Evolutionary conservation across 2,797 vertebrate species (phyloP).

Genomic region (Sebastes trivittatus): DNA sequence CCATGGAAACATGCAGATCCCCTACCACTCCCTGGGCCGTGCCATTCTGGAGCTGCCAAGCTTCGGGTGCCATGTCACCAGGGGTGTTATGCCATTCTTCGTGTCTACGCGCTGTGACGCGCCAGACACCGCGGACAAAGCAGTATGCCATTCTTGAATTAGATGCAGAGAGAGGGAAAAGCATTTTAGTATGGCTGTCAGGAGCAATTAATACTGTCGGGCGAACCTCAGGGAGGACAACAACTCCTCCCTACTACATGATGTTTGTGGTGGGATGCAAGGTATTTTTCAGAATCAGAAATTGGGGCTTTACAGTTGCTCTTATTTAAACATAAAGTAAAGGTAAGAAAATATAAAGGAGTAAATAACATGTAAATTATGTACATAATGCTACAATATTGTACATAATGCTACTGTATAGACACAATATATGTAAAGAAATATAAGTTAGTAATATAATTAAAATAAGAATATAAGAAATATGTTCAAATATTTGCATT

Average conservation of each 20-base stretch:
- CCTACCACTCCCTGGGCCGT: constrained; percentile 61
- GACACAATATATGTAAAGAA: too few relatives aligned
- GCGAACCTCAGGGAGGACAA: background rate
- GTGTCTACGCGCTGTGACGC: constrained; percentile 26
- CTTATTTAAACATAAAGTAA: too few relatives aligned
- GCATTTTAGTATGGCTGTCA: constrained; percentile 25
- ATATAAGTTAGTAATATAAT: too few relatives aligned
- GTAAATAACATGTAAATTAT: too few relatives aligned
- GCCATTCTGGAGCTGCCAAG: constrained; percentile 66
- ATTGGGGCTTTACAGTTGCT: too few relatives aligned
- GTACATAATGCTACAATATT: too few relatives aligned
- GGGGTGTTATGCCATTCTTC: constrained; percentile 53
- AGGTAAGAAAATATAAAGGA: too few relatives aligned
- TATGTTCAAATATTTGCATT: too few relatives aligned
- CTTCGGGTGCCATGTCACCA: constrained; percentile 56
- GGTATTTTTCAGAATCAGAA: too few relatives aligned
- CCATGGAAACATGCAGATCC: constrained; percentile 74
- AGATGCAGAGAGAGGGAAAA: constrained; percentile 16
- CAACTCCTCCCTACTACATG: background rate
- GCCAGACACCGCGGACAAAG: constrained; percentile 35
- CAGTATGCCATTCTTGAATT: constrained; percentile 43
- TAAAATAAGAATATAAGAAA: too few relatives aligned
- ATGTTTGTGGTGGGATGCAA: too few relatives aligned
- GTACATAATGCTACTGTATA: too few relatives aligned
- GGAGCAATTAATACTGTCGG: background rate